A percentile compares a stretch with the other conserved stretches of the same genome.
These are phyloP conservation scores for Crax fasciolata DNA, from an alignment of 2,797 vertebrate species.

Conservation along the genomic window DNA sequence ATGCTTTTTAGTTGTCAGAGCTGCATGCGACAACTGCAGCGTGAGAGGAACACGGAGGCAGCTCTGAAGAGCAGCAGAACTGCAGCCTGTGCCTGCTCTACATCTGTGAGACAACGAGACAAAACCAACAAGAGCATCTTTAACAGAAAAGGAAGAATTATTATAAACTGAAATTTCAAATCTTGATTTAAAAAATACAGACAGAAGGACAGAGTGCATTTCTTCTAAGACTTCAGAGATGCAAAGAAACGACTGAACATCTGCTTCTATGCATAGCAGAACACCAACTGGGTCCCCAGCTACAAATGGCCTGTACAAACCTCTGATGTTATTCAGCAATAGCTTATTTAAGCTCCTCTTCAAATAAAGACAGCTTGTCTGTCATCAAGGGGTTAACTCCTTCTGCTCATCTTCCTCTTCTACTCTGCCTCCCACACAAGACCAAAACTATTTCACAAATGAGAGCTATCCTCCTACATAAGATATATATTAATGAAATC, in stretches of 20 bases:
- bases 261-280: not conserved
- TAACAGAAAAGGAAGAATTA: not conserved
- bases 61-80: not conserved
- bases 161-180: not conserved
- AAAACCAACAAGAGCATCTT: not conserved
- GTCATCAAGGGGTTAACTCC: slow-evolving; percentile 37
- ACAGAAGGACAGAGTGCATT: not conserved
- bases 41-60: not conserved
- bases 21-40: not conserved
- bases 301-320: not conserved
- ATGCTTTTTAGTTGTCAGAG: not conserved
- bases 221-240: not conserved
- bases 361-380: not conserved
- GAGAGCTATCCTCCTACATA: slow-evolving; percentile 71
- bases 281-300: not conserved
- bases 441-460: slow-evolving; percentile 62
- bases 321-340: not conserved
- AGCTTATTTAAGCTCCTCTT: not conserved
- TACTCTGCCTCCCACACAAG: slow-evolving; percentile 65
- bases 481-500: slow-evolving; percentile 59
- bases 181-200: not conserved
- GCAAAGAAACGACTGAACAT: not conserved
- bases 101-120: not conserved
- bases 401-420: slow-evolving; percentile 55
- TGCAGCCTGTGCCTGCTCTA: not conserved